A percentile compares a stretch with the other conserved stretches of the same genome.
phyloP scores from a whole-genome alignment of 2,113 vertebrate genomes.

The Lota lota region DNA sequence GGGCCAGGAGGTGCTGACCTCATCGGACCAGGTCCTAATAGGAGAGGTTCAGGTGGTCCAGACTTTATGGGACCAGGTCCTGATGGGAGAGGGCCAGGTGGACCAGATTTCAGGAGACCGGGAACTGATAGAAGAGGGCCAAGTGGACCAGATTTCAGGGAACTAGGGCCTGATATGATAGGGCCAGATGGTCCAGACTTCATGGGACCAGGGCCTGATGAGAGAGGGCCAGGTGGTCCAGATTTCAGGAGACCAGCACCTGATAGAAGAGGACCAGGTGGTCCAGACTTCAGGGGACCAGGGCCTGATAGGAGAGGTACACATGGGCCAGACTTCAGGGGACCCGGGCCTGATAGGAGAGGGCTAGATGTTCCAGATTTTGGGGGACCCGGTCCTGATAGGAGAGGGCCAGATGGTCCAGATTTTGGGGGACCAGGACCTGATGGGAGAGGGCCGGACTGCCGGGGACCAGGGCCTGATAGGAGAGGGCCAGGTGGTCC shows the following conservation, averaged over 20 bases:
- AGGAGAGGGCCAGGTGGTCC: not conserved
- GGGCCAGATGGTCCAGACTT: not conserved
- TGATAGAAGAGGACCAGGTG: not conserved
- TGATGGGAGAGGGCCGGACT: slow-evolving; percentile 5
- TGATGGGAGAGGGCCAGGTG: slow-evolving; percentile 15
- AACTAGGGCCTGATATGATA: slow-evolving; percentile 9
- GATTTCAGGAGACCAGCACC: not conserved
- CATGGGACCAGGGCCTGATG: not conserved
- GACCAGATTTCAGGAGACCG: slow-evolving; percentile 4
- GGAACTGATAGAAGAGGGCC: slow-evolving; percentile 23
- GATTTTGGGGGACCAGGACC: slow-evolving; percentile 3
- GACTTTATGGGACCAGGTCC: slow-evolving; percentile 5
- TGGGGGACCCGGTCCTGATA: not conserved
- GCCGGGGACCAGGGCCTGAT: slow-evolving; percentile 21
- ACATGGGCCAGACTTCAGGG: not conserved
- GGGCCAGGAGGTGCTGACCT: not conserved
- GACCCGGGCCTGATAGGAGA: not conserved
- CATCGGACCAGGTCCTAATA: slow-evolving; percentile 11
- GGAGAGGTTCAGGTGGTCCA: not conserved
- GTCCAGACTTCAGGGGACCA: not conserved
- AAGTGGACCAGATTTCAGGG: not conserved
- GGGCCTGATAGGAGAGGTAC: slow-evolving; percentile 1
- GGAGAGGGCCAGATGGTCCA: slow-evolving; percentile 1
- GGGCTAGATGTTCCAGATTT: not conserved
- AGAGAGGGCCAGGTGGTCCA: not conserved